A percentile compares a stretch with the other conserved stretches of the same genome.
These are phyloP conservation scores for Helogale parvula DNA, from an alignment of 2,113 vertebrate species.

Conservation along the genomic window DNA sequence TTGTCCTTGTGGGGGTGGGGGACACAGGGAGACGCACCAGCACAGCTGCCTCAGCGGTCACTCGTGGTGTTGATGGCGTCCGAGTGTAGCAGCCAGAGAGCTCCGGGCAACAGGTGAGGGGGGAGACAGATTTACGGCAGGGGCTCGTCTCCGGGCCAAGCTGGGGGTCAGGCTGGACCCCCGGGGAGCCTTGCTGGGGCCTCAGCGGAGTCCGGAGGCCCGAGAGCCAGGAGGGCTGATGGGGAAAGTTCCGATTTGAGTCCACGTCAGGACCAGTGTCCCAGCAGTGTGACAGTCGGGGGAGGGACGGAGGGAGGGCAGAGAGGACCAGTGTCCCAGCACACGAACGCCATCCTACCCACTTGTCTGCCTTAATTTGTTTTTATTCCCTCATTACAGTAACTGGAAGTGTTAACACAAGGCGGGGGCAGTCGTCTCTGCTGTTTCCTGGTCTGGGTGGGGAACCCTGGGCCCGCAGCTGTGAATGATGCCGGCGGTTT, in stretches of 20 bases:
- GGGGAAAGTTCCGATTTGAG: background rate
- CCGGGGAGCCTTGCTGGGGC: fast-evolving
- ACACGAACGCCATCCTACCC: background rate
- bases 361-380: background rate
- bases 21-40: fast-evolving
- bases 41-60: background rate
- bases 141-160: too few relatives aligned
- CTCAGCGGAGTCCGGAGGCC: background rate
- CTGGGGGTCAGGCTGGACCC: background rate
- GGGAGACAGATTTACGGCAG: background rate
- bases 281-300: background rate
- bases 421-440: background rate
- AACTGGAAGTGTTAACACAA: background rate
- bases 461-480: background rate
- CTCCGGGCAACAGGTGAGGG: background rate
- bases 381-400: background rate
- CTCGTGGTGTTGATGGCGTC: background rate
- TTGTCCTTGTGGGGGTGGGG: too few relatives aligned
- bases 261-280: fast-evolving
- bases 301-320: too few relatives aligned
- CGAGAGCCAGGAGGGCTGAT: background rate
- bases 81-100: background rate
- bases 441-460: background rate
- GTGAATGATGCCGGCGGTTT: background rate
- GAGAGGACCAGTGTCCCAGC: too few relatives aligned